Evolutionary conservation across 2,113 vertebrate species (phyloP).

Genomic region (Emydocephalus ijimae): DNA sequence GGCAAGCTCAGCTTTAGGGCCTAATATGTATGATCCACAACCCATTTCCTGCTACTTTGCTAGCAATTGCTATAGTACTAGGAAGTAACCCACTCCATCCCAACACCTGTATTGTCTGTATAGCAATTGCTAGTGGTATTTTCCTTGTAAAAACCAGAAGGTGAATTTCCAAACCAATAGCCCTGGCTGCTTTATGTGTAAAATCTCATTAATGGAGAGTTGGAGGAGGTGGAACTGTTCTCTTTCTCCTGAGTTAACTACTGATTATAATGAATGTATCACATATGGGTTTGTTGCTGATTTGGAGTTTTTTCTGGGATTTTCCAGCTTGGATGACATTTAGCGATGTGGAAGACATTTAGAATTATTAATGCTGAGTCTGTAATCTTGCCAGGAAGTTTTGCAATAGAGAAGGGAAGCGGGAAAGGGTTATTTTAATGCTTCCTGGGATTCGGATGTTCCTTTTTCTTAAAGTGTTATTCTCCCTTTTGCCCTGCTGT

Average conservation of each 20-base stretch:
- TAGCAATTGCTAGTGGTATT: background rate
- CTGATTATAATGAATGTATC: background rate
- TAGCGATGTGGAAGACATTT: background rate
- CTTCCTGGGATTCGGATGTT: background rate
- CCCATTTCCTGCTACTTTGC: background rate
- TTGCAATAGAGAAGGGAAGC: background rate
- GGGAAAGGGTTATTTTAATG: background rate
- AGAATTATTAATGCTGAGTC: background rate
- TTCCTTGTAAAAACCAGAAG: fast-evolving
- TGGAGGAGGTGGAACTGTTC: fast-evolving
- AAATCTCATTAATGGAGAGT: background rate
- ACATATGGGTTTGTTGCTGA: too few relatives aligned
- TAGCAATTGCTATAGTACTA: background rate
- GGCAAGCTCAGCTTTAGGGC: background rate
- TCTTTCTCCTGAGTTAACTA: background rate
- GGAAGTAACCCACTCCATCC: too few relatives aligned
- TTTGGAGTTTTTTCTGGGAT: background rate
- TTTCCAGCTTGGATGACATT: background rate
- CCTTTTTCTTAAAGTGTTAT: background rate
- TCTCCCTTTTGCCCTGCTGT: background rate
- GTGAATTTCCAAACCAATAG: background rate
- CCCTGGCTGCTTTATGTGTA: fast-evolving
- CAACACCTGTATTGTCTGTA: background rate
- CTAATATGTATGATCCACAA: background rate
- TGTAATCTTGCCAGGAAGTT: background rate